phyloP scores from a whole-genome alignment of 2,113 vertebrate species.

The Drymodes brunneopygia region DNA sequence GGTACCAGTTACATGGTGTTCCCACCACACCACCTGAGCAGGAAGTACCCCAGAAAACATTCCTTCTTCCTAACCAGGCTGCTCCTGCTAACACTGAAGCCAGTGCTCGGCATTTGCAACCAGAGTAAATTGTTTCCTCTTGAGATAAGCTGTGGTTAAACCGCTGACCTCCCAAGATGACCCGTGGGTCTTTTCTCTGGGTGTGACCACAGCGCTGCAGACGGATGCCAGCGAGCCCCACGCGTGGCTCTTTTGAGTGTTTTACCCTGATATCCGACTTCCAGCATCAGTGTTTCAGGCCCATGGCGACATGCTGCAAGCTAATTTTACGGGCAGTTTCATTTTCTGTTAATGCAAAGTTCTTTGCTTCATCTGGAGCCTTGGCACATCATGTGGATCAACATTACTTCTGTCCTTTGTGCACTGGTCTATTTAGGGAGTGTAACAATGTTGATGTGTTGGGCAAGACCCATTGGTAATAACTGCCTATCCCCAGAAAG shows the following conservation, averaged over 20 bases:
- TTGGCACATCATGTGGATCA: conserved; percentile 2
- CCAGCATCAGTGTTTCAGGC: not conserved
- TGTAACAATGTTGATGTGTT: conserved; percentile 19
- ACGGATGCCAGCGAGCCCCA: not conserved
- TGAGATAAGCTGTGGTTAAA: conserved; percentile 38
- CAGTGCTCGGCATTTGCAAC: not conserved
- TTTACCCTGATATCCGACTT: not conserved
- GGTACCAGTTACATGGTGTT: not conserved
- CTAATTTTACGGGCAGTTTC: conserved; percentile 1
- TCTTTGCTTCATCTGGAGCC: conserved; percentile 33
- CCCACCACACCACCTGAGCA: not conserved
- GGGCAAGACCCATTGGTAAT: conserved; percentile 50
- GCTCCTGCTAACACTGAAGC: not conserved
- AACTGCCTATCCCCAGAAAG: conserved; percentile 45
- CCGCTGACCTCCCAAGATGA: conserved; percentile 11
- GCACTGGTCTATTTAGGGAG: conserved; percentile 41
- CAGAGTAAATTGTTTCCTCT: conserved; percentile 44
- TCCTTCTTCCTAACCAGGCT: not conserved
- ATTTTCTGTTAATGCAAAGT: conserved; percentile 15
- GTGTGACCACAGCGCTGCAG: not conserved
- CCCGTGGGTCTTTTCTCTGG: not conserved
- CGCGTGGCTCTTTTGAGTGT: not conserved
- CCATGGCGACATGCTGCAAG: not conserved
- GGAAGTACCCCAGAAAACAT: not conserved
- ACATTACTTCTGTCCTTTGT: conserved; percentile 35